phyloP scores from a whole-genome alignment of 2,797 vertebrate species.

The Buphagus erythrorhynchus region DNA sequence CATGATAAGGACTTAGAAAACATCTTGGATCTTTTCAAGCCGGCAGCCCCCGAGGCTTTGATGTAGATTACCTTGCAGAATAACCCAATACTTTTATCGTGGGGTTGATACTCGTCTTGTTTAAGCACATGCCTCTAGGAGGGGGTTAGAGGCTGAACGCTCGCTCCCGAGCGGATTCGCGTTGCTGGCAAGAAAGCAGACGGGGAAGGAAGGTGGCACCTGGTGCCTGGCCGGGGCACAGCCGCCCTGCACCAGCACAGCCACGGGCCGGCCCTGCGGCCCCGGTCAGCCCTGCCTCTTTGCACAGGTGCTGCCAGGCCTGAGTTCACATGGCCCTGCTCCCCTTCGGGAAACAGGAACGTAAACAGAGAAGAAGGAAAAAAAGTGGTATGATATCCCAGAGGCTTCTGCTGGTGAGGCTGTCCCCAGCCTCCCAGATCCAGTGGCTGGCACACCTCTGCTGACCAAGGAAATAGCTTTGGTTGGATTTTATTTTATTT shows the following conservation, averaged over 20 bases:
- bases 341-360: neutral
- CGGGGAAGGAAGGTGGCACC: neutral
- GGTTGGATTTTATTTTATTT: neutral
- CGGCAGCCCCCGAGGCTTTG: slow-evolving; percentile 72
- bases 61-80: slow-evolving; percentile 74
- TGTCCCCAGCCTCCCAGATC: neutral
- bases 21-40: slow-evolving; percentile 78
- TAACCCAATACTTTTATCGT: slow-evolving; percentile 72
- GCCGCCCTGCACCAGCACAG: neutral
- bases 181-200: neutral
- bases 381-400: too few relatives aligned
- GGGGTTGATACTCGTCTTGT: slow-evolving; percentile 46
- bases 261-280: neutral
- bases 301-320: neutral
- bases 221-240: neutral
- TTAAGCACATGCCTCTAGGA: slow-evolving; percentile 59
- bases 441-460: neutral
- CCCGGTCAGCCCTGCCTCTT: neutral
- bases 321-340: neutral
- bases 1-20: slow-evolving; percentile 79
- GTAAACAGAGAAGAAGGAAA: neutral
- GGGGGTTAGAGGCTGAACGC: neutral
- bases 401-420: neutral
- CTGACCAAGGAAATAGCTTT: neutral
- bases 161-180: neutral